Evolutionary conservation across 1,140 invertebrate species (phyloP), one percentile per base, ranked within the genome.

Genomic region (Pseudomyrmex flavicornis): DNA sequence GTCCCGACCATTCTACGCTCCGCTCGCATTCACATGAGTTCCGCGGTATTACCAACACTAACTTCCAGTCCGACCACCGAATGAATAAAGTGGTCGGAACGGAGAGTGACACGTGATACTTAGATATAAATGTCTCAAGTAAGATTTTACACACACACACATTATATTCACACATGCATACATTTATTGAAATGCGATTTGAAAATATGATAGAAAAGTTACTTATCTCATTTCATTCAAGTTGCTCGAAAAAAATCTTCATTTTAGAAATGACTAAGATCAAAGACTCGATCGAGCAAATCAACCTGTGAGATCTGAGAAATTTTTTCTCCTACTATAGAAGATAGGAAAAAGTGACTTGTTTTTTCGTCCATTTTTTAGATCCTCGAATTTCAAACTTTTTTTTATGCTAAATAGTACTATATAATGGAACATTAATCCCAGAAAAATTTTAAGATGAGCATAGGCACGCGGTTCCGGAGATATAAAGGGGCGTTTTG

Each of bases 1-100:
- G 91, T 35, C 68, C 87, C 88, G 82, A 75, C 61, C 66, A 20
- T 54, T 63, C 73, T 22, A 75, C 52, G 35, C 58, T 50, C 69
- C 13, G 61, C n/a, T 22, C 48, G 10, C 48, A n/a, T 66, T 65
- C 35, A 48, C 59, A 68, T 26, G 15, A 74, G 44, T 73, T 35
- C 22, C 68, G 52, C 35, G n/a, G 77, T 73, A 17, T 58, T 54
- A 48, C 65, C 65, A 48, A 58, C 54, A 70, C 50, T 2, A 56
- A 66, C 69, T 65, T 65, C 54, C 22, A 15, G 1, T 12, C 13
- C 7, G 20, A 15, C 8, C 26, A 44, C 15, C 0, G 61, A 44
- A 44, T 26, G 65, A 69, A 13, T 26, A 0, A 58, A n/a, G 12
- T 22, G 7, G 10, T 2, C 44, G 12, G 17, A 56, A 7, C 10